These are phyloP conservation scores for Mythimna loreyi DNA, from an alignment of 2,888 invertebrate genomes.

Conservation along the genomic window DNA sequence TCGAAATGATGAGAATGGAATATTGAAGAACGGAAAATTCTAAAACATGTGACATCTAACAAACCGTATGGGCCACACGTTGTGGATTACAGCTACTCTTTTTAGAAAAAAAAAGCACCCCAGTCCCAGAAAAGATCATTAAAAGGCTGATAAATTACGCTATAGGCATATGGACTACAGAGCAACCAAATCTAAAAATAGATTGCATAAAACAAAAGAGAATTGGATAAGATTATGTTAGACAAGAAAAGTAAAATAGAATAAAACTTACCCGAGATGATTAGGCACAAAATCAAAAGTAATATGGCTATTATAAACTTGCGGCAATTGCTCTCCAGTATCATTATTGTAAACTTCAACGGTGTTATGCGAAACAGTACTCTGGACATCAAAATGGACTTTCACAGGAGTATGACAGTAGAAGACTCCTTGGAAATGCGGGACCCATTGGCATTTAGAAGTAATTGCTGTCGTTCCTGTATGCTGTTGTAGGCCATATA, in stretches of 20 bases:
- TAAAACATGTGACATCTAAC: too few relatives aligned
- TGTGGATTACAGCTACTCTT: too few relatives aligned
- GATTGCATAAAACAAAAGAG: too few relatives aligned
- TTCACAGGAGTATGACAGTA: constrained; percentile 81
- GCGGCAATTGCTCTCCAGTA: constrained; percentile 74
- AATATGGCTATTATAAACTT: constrained; percentile 78
- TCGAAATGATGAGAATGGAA: too few relatives aligned
- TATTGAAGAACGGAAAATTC: too few relatives aligned
- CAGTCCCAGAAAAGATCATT: too few relatives aligned
- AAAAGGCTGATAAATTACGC: too few relatives aligned
- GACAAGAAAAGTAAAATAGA: neutral
- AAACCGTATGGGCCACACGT: too few relatives aligned
- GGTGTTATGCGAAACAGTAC: constrained; percentile 72
- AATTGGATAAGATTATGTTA: too few relatives aligned
- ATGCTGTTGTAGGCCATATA: constrained; percentile 75
- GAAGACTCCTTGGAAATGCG: constrained; percentile 84
- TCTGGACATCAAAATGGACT: constrained; percentile 82
- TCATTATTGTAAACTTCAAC: constrained; percentile 83
- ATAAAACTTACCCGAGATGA: constrained; percentile 73
- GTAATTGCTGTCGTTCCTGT: constrained; percentile 70
- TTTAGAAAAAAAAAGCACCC: too few relatives aligned
- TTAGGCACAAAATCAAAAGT: constrained; percentile 82
- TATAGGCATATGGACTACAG: too few relatives aligned
- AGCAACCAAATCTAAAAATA: too few relatives aligned
- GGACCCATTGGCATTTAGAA: constrained; percentile 82